These are phyloP conservation scores for Hyposoter didymator DNA, from an alignment of 2,888 invertebrate species.

Conservation along the genomic window DNA sequence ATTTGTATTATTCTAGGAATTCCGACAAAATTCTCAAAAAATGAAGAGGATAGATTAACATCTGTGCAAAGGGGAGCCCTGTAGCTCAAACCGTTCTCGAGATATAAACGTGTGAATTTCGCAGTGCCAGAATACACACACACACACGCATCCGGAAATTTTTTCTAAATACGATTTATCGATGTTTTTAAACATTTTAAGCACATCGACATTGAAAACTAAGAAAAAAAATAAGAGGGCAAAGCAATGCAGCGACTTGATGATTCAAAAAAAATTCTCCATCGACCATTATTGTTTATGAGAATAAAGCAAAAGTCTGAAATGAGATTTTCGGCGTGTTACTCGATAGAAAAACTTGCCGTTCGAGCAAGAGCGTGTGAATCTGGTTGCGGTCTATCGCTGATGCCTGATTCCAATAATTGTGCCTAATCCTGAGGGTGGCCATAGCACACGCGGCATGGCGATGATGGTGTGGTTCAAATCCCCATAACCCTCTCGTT, in stretches of 20 bases:
- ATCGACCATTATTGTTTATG: not conserved
- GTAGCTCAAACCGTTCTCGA: no score
- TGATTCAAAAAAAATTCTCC: not conserved
- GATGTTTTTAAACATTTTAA: no score
- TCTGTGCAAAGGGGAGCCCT: no score
- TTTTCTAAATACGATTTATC: no score
- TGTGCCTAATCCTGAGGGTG: slow-evolving; percentile 81
- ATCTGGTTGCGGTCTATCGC: slow-evolving; percentile 78
- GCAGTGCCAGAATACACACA: no score
- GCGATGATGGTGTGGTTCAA: slow-evolving; percentile 70
- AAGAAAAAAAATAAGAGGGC: no score
- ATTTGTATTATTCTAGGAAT: no score
- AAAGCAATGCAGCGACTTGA: not conserved
- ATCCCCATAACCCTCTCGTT: slow-evolving; percentile 73
- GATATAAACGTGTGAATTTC: no score
- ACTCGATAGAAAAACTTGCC: not conserved
- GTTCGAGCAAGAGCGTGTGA: slow-evolving; percentile 75
- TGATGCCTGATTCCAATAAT: slow-evolving; percentile 81
- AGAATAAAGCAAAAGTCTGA: not conserved
- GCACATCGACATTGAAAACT: no score
- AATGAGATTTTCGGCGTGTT: not conserved
- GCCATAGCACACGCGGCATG: slow-evolving; percentile 75
- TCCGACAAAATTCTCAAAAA: no score
- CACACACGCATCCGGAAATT: no score
- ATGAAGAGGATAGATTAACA: no score